Evolutionary conservation across 2,113 vertebrate species (phyloP).

Genomic region (Amphiprion percula): DNA sequence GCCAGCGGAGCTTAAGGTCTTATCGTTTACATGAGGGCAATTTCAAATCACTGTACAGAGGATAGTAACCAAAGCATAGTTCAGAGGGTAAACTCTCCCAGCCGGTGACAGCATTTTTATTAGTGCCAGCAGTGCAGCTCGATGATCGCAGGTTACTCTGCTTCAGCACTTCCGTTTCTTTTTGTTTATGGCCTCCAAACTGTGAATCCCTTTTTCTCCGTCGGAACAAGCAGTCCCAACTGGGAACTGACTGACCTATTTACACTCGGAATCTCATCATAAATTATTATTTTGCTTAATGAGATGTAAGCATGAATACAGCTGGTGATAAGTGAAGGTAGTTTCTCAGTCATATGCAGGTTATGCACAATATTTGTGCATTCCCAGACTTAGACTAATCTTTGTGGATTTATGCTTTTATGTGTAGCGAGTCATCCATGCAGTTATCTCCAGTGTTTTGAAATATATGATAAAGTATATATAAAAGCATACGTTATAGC

Average conservation of each 20-base stretch:
- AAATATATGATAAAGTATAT: too few relatives aligned
- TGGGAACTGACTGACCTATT: not conserved
- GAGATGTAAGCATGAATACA: too few relatives aligned
- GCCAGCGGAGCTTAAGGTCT: constrained; percentile 37
- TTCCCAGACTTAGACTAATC: too few relatives aligned
- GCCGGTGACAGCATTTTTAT: constrained; percentile 24
- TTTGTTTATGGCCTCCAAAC: constrained; percentile 20
- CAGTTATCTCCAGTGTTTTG: too few relatives aligned
- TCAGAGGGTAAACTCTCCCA: constrained; percentile 2
- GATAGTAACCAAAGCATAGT: constrained; percentile 21
- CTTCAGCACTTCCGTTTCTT: not conserved
- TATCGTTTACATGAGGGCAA: constrained; percentile 39
- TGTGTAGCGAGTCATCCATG: too few relatives aligned
- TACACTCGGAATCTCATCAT: not conserved
- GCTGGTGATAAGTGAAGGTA: too few relatives aligned
- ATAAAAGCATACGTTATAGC: too few relatives aligned
- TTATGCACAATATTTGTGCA: too few relatives aligned
- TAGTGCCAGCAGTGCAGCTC: constrained; percentile 15
- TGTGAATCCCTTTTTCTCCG: not conserved
- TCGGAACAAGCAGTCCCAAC: not conserved
- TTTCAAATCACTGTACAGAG: constrained; percentile 9
- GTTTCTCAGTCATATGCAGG: too few relatives aligned
- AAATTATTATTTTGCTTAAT: too few relatives aligned
- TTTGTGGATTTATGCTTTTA: too few relatives aligned
- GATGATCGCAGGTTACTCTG: constrained; percentile 24